A percentile compares a stretch with the other conserved stretches of the same genome.
Conservation (phyloP, 1,140 invertebrate species). For the Oedothorax gibbosus region DNA sequence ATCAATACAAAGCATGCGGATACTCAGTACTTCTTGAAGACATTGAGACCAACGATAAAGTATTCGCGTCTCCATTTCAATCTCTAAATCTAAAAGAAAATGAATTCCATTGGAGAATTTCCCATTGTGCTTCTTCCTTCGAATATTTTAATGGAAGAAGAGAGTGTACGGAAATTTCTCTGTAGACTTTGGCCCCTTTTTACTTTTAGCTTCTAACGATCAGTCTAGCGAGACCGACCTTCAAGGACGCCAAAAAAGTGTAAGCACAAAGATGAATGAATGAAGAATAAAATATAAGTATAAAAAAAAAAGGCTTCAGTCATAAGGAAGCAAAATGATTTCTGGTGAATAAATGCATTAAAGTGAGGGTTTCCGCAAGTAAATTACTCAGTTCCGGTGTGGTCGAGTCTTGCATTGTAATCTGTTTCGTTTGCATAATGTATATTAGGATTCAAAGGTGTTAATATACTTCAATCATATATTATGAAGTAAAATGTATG, state of each 20-base stretch:
- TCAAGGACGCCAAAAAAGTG: slow-evolving; percentile 38
- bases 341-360: slow-evolving; percentile 2
- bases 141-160: too few relatives aligned
- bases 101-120: too few relatives aligned
- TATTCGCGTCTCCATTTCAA: too few relatives aligned
- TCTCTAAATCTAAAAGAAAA: too few relatives aligned
- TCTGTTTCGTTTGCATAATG: background rate
- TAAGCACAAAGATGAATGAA: slow-evolving; percentile 17
- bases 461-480: background rate
- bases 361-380: slow-evolving; percentile 15
- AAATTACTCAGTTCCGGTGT: background rate
- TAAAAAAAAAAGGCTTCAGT: background rate
- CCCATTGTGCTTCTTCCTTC: too few relatives aligned
- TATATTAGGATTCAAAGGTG: background rate
- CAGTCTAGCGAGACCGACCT: slow-evolving; percentile 44
- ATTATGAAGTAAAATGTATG: background rate
- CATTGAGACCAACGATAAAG: background rate
- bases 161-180: background rate
- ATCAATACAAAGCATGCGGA: slow-evolving; percentile 52
- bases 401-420: background rate
- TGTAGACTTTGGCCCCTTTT: background rate
- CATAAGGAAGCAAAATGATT: background rate
- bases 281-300: slow-evolving; percentile 12
- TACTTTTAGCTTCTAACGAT: slow-evolving; percentile 21
- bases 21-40: slow-evolving; percentile 22